Evolutionary conservation across 2,888 invertebrate species (phyloP).

Genomic region (Xiphydria camelus): DNA sequence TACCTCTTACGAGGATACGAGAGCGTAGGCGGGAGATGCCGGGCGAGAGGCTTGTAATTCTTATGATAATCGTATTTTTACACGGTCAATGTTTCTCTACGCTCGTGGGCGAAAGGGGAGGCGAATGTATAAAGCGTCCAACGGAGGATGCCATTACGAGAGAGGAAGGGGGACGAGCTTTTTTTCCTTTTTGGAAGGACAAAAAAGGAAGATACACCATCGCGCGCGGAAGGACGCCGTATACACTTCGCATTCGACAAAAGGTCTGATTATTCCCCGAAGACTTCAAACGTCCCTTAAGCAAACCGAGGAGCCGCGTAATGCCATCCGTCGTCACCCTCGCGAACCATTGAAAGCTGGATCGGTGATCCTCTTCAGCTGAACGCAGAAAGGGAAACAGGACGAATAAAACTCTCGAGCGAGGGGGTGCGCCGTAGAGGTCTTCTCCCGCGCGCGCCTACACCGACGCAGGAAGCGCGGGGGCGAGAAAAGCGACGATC

Average conservation of each 20-base stretch:
- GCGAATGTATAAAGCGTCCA: slow-evolving; percentile 4
- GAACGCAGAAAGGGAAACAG: slow-evolving; percentile 13
- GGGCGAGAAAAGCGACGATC: neutral
- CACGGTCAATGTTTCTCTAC: too few relatives aligned
- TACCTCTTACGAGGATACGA: too few relatives aligned
- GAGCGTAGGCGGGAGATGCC: too few relatives aligned
- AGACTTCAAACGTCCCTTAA: slow-evolving; percentile 27
- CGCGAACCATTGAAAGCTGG: slow-evolving; percentile 6
- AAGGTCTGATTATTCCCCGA: slow-evolving; percentile 29
- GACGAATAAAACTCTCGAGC: slow-evolving; percentile 13
- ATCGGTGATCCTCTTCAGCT: slow-evolving; percentile 11
- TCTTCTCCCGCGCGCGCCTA: too few relatives aligned
- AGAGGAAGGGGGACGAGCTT: too few relatives aligned
- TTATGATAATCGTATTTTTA: too few relatives aligned
- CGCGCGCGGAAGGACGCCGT: slow-evolving; percentile 12
- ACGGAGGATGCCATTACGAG: neutral
- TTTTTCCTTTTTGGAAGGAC: too few relatives aligned
- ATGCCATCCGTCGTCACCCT: slow-evolving; percentile 7
- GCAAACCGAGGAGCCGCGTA: slow-evolving; percentile 10
- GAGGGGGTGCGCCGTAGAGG: too few relatives aligned
- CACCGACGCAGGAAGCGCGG: too few relatives aligned
- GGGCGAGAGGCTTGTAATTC: too few relatives aligned
- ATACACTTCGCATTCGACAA: slow-evolving; percentile 20
- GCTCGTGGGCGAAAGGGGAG: slow-evolving; percentile 12
- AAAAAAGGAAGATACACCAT: too few relatives aligned